These are phyloP conservation scores for Herpetotheres cachinnans DNA, from an alignment of 2,113 vertebrate species.

Conservation along the genomic window DNA sequence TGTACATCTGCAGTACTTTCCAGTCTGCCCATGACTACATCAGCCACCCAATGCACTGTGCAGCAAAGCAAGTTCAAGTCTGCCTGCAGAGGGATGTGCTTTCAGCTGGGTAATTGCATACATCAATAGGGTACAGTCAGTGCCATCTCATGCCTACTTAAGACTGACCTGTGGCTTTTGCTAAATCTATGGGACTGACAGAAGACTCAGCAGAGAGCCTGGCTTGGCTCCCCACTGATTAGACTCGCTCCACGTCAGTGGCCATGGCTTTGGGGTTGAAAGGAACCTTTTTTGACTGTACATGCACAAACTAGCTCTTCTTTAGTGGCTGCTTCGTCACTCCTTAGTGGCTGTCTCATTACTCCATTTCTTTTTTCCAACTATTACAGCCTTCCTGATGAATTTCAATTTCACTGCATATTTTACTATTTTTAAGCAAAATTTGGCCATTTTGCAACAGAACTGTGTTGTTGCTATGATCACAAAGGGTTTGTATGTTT, in stretches of 20 bases:
- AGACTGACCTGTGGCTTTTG: neutral
- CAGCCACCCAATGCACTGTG: rapidly evolving
- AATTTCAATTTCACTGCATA: neutral
- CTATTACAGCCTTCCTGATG: neutral
- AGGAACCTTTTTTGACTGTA: neutral
- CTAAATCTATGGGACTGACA: neutral
- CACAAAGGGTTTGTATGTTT: neutral
- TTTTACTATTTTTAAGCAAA: neutral
- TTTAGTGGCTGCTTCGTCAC: neutral
- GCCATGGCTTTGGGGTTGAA: neutral
- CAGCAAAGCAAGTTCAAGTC: neutral
- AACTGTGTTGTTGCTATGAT: neutral
- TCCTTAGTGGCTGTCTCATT: neutral
- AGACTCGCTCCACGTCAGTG: neutral
- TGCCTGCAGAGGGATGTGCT: rapidly evolving
- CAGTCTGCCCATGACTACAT: neutral
- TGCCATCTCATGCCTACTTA: neutral
- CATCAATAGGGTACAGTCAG: neutral
- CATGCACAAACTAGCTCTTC: neutral
- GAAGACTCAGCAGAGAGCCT: neutral
- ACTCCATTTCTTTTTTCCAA: neutral
- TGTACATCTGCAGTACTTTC: neutral
- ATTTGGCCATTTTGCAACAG: neutral
- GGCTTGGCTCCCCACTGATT: neutral
- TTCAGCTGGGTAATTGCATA: rapidly evolving